Evolutionary conservation across 1,140 invertebrate species (phyloP), one percentile per base, ranked within the genome.

Genomic region (Lordiphosa collinella): DNA sequence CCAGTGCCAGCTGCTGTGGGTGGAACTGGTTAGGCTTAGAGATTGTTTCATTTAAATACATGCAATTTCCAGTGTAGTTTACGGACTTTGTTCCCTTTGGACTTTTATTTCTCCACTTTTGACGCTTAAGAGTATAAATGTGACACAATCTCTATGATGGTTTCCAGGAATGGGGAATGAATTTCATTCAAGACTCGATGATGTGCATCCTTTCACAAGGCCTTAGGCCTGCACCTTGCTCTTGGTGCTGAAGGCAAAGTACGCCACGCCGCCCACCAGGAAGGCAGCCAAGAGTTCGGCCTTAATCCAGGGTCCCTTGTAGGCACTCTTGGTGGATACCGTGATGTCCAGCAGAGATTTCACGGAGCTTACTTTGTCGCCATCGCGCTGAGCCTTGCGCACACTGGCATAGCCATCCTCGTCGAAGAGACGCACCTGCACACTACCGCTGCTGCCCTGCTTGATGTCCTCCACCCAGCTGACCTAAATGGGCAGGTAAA

Each of bases 401-500:
- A 98, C 90, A 35, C 93, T 93, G 11, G 95, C 93, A 89, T 95
- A 98, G 57, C 95, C 95, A 87, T 98, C 96, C 90, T 98, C 97
- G 84, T 98, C 95, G 82, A 94, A 96, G 2, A 99, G 90, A 62
- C 94, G 93, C n/a, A 98, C 91, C 44, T 91, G 90, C 66, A 96
- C 94, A 41, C 93, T 92, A 31, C 96, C 97, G 49, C 94, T 93
- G 36, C 91, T 91, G 0, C 95, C 93, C 72, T 94, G 94, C 32
- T 94, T 93, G 5, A 94, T 91, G 56, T 97, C 96, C 88, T 97
- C 95, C 43, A 94, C 95, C 95, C 96, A 98, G 68, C 96, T 98
- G 10, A 98, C 93, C 95, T 98, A 86, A 2, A 89, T 2, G 11
- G n/a, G n/a, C n/a, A n/a, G n/a, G n/a, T n/a, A 8, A 10, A 12